Conservation (phyloP, 2,113 vertebrate species). For the Muntiacus muntjak region DNA sequence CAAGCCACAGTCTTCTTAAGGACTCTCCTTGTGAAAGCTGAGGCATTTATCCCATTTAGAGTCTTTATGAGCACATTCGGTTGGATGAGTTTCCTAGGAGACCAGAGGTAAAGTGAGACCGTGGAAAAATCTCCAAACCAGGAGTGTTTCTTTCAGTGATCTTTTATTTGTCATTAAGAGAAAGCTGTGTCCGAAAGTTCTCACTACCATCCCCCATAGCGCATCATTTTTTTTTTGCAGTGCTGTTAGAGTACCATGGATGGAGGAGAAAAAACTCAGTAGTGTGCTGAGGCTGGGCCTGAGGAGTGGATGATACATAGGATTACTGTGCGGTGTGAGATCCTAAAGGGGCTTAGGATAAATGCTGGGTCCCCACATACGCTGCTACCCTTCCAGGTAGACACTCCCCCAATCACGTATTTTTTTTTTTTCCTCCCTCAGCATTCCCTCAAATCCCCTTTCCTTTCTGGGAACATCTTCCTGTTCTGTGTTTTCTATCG, state of each 20-base stretch:
- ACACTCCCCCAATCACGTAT: background rate
- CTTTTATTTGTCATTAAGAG: background rate
- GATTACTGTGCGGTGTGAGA: background rate
- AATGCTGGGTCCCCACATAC: fast-evolving
- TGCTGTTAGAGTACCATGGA: background rate
- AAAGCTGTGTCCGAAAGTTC: background rate
- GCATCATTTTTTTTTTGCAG: background rate
- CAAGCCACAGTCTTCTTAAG: background rate
- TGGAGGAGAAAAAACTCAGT: background rate
- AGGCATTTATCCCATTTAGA: background rate
- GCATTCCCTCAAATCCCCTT: background rate
- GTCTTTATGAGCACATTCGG: background rate
- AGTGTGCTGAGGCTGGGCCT: background rate
- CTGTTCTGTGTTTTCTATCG: background rate
- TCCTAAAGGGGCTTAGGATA: background rate
- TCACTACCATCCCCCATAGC: too few relatives aligned
- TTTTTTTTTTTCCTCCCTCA: fast-evolving
- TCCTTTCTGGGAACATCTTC: background rate
- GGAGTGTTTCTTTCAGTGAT: background rate
- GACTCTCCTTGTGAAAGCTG: background rate
- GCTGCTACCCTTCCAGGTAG: too few relatives aligned
- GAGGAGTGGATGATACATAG: too few relatives aligned
- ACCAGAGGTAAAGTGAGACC: background rate
- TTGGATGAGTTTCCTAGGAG: conserved; percentile 22
- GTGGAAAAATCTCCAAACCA: background rate